A percentile compares a stretch with the other conserved stretches of the same genome.
phyloP scores from a whole-genome alignment of 2,888 invertebrate species.

The Neocrepidodera transversa region DNA sequence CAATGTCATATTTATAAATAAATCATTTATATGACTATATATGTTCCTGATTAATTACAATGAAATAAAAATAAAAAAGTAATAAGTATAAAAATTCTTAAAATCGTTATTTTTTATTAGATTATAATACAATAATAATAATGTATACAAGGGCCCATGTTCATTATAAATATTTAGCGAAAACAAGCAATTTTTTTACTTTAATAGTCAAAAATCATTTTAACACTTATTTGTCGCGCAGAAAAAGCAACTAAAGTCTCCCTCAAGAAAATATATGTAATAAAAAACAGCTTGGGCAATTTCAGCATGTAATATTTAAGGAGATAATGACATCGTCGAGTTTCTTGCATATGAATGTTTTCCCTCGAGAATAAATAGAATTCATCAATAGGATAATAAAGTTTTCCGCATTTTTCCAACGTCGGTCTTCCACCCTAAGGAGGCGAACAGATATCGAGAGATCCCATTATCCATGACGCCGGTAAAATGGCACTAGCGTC shows the following conservation, averaged over 20 bases:
- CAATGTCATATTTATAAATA: too few species aligned
- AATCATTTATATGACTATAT: too few species aligned
- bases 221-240: too few species aligned
- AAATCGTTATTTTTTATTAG: too few species aligned
- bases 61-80: too few species aligned
- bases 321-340: constrained; percentile 7
- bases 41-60: too few species aligned
- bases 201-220: too few species aligned
- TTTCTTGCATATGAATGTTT: constrained; percentile 25
- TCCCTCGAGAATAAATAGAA: constrained; percentile 21
- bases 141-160: too few species aligned
- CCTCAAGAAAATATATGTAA: neutral
- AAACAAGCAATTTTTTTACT: too few species aligned
- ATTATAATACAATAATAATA: too few species aligned
- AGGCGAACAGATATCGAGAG: constrained; percentile 25
- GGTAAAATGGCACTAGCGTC: constrained; percentile 30
- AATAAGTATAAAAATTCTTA: too few species aligned
- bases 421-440: constrained; percentile 21
- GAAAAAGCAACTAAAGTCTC: neutral
- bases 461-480: constrained; percentile 30
- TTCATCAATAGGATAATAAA: constrained; percentile 29
- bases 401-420: constrained; percentile 25
- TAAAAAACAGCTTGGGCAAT: neutral
- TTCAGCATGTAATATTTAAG: constrained; percentile 10
- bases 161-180: too few species aligned